Evolutionary conservation across 2,113 vertebrate genomes (phyloP).

Genomic region (Grammomys dolichurus): DNA sequence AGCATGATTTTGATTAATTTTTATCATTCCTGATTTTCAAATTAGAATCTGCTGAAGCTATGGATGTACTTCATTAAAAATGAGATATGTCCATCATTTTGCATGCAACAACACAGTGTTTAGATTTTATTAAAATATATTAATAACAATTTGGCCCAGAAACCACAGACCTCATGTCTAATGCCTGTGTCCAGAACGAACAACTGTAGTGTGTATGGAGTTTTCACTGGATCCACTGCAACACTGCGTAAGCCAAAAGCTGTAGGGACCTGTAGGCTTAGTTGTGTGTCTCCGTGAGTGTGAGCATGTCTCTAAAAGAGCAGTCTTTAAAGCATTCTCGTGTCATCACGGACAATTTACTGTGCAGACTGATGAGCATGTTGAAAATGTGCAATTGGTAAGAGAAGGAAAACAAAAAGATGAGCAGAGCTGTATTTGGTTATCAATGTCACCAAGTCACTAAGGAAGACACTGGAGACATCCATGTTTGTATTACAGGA

Average conservation of each 20-base stretch:
- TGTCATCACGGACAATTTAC: not conserved
- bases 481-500: not conserved
- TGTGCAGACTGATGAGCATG: not conserved
- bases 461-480: not conserved
- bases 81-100: not conserved
- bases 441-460: not conserved
- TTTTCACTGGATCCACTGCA: not conserved
- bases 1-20: not conserved
- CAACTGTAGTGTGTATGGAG: not conserved
- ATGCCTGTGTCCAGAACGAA: not conserved
- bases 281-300: not conserved
- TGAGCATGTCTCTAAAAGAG: not conserved
- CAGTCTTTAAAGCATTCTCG: not conserved
- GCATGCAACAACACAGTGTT: not conserved
- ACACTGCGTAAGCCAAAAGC: not conserved
- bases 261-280: fast-evolving
- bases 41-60: conserved; percentile 18
- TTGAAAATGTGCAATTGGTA: not conserved
- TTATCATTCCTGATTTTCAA: not conserved
- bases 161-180: not conserved
- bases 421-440: not conserved
- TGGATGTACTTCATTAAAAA: not conserved
- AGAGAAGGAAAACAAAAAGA: not conserved
- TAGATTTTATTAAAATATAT: not conserved
- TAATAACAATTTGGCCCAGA: not conserved